Percentiles rank a stretch among this genome's conserved stretches.
Conservation (phyloP, 2,888 invertebrate species). For the Drosophila tanythrix region DNA sequence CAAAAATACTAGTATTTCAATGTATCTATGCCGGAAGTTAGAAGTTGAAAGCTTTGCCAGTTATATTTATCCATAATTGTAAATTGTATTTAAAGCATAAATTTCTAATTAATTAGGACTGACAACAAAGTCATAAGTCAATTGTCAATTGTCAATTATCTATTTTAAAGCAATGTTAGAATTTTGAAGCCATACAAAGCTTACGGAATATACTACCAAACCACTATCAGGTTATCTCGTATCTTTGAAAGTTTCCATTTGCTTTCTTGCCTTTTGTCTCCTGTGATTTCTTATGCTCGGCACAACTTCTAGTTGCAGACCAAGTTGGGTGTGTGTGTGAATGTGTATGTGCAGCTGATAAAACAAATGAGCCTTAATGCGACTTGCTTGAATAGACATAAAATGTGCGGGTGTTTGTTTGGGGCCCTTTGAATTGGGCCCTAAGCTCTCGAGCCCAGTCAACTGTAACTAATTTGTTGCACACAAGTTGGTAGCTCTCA, state of each 20-base stretch:
- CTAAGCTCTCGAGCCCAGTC: conserved; percentile 62
- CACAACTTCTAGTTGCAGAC: conserved; percentile 17
- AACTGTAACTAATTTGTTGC: conserved; percentile 74
- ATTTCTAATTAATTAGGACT: not conserved
- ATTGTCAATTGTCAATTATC: not conserved
- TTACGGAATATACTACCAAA: conserved; percentile 10
- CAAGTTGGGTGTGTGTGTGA: conserved; percentile 9
- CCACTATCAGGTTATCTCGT: not conserved
- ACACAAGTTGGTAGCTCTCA: conserved; percentile 42
- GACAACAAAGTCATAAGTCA: not conserved
- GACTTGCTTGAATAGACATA: conserved; percentile 76
- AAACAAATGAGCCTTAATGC: conserved; percentile 83
- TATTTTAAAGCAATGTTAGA: not conserved
- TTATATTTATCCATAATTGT: not conserved
- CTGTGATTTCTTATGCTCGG: conserved; percentile 24
- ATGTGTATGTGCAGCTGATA: conserved; percentile 77
- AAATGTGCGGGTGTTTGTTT: conserved; percentile 60
- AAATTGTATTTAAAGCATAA: not conserved
- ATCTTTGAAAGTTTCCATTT: conserved; percentile 37
- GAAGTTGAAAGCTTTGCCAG: not conserved
- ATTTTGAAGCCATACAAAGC: not conserved
- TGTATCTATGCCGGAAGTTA: not conserved
- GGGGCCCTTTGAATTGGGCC: conserved; percentile 36
- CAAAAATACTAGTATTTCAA: not conserved
- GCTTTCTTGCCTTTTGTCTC: conserved; percentile 30